phyloP scores from a whole-genome alignment of 2,797 vertebrate genomes.

The Poeciliopsis gracilis region DNA sequence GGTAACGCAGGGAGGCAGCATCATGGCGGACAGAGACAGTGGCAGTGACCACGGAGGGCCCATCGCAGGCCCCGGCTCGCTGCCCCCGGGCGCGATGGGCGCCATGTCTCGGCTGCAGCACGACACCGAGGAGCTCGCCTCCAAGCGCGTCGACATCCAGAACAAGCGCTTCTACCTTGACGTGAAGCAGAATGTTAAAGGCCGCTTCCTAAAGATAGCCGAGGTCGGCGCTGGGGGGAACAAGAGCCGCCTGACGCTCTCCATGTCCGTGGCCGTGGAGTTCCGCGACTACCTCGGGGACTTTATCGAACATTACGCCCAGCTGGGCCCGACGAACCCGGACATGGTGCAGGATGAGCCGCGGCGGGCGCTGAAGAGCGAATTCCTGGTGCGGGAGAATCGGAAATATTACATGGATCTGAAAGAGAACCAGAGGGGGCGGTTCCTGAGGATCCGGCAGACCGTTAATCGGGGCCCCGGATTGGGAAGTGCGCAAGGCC shows the following conservation, averaged over 20 bases:
- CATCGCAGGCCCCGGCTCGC: slow-evolving; percentile 86
- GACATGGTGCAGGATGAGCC: slow-evolving; percentile 96
- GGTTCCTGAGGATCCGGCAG: slow-evolving; percentile 96
- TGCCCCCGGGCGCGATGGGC: slow-evolving; percentile 84
- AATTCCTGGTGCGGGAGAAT: slow-evolving; percentile 97
- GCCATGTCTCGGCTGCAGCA: slow-evolving; percentile 92
- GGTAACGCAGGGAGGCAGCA: slow-evolving; percentile 90
- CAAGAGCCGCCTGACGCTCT: slow-evolving; percentile 97
- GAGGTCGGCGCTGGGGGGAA: slow-evolving; percentile 97
- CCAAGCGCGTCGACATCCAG: slow-evolving; percentile 98
- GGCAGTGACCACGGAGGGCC: slow-evolving; percentile 95
- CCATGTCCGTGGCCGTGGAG: slow-evolving; percentile 96
- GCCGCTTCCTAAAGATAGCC: slow-evolving; percentile 99
- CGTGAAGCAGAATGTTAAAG: slow-evolving; percentile 98
- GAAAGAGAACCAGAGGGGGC: slow-evolving; percentile 98
- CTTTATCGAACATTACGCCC: slow-evolving; percentile 99
- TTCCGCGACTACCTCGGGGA: slow-evolving; percentile 98
- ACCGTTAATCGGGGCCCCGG: slow-evolving; percentile 98
- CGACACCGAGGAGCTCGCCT: slow-evolving; percentile 97
- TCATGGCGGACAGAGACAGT: slow-evolving; percentile 99
- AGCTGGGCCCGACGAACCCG: slow-evolving; percentile 94
- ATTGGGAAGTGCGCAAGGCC: slow-evolving; percentile 95
- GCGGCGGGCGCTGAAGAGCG: slow-evolving; percentile 94
- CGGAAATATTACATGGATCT: slow-evolving; percentile 99
- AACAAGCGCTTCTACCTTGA: slow-evolving; percentile 99